These are phyloP conservation scores for Pterois miles DNA, from an alignment of 2,797 vertebrate species.

Conservation along the genomic window DNA sequence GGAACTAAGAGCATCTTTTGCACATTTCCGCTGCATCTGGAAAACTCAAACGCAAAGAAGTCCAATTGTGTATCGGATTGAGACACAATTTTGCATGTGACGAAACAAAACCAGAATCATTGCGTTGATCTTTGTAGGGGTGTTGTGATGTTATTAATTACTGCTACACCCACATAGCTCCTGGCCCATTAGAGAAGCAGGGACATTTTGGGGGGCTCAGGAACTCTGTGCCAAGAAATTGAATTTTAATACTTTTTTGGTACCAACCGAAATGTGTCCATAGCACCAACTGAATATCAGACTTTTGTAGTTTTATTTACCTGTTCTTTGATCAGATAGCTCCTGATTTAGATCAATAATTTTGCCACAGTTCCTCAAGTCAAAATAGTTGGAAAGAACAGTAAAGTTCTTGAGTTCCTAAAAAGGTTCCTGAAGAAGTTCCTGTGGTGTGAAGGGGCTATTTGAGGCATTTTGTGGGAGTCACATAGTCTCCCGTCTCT, in stretches of 20 bases:
- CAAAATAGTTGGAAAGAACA: background rate
- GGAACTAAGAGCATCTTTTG: background rate
- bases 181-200: background rate
- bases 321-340: background rate
- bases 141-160: background rate
- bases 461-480: background rate
- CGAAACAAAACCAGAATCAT: background rate
- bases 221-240: background rate
- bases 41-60: background rate
- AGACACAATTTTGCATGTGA: background rate
- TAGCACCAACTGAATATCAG: background rate
- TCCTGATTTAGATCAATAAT: background rate
- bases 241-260: background rate
- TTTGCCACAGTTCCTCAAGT: background rate
- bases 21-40: background rate
- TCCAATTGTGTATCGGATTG: background rate
- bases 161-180: background rate
- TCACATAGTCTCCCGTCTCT: conserved; percentile 6
- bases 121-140: too few relatives aligned
- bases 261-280: background rate
- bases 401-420: background rate
- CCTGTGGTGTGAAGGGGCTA: background rate
- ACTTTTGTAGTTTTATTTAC: background rate
- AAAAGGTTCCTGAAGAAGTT: background rate
- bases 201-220: too few relatives aligned